Evolutionary conservation across 2,113 vertebrate genomes (phyloP), one percentile per base, ranked within the genome.

Genomic region (Trachemys scripta): DNA sequence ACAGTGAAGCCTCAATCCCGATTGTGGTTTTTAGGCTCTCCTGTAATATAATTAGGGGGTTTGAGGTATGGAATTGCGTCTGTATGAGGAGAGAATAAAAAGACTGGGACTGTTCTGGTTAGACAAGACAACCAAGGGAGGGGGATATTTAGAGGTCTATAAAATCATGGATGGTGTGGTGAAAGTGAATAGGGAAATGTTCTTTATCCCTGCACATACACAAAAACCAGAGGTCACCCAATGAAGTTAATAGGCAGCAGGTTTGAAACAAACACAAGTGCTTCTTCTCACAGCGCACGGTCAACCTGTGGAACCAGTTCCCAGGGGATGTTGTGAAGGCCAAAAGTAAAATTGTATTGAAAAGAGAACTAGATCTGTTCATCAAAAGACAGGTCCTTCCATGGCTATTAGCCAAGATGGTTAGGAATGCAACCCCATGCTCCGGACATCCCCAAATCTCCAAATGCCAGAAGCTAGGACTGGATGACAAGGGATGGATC

Each of bases 401-500:
- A 72, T 72, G 8, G 35, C 17, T 22, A 72, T 38, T 20, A 38
- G n/a, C 65, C 35, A n/a, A 69, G 35, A n/a, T 69, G 35, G 65
- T 69, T 19, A 38, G 65, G 65, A 38, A n/a, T 4, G 62, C 62
- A 65, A 65, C 62, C 62, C 31, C 14, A n/a, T 65, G 35, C 62
- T 17, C 31, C 8, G 78, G n/a, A 20, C 81, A 95, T 31, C 72
- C 75, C 83, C 89, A 84, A 89, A 80, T 0, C 1, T 53, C 62
- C 62, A 42, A 47, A 59, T 54, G 0, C 6, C 42, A 0, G 49
- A 38, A 0, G 24, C 35, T 81, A n/a, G 57, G 31, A 83, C 0
- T 0, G 54, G 54, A 69, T 16, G 31, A 69, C 14, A 13, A 29
- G 8, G 62, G 17, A 69, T 69, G 62, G 62, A 69, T 69, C 35